Evolutionary conservation across 2,113 vertebrate species (phyloP).

Genomic region (Takifugu bimaculatus): DNA sequence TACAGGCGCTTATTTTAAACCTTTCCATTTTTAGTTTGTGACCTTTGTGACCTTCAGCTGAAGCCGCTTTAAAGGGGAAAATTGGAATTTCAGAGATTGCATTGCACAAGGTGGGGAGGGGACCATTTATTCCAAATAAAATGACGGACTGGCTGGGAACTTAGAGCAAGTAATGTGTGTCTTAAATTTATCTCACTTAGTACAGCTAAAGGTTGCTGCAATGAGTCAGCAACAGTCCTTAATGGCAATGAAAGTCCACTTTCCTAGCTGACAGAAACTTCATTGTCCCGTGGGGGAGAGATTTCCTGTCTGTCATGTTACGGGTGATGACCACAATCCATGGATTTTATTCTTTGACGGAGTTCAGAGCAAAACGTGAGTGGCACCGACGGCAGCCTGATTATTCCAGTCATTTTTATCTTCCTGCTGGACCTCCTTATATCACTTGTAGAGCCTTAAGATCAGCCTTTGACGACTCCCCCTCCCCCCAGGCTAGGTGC

Average conservation of each 20-base stretch:
- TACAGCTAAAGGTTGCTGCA: conserved; percentile 27
- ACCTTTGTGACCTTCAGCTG: too few species aligned
- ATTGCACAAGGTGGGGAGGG: too few species aligned
- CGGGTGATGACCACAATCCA: conserved; percentile 73
- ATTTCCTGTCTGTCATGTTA: conserved; percentile 62
- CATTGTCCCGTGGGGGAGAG: conserved; percentile 47
- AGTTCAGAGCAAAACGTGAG: conserved; percentile 34
- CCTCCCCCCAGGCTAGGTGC: conserved; percentile 16
- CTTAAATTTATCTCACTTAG: conserved; percentile 55
- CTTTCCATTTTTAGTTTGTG: too few species aligned
- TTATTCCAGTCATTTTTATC: conserved; percentile 43
- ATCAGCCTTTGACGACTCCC: background rate
- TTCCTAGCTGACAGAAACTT: conserved; percentile 64
- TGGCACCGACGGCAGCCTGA: conserved; percentile 48
- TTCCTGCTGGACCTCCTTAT: background rate
- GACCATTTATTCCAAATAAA: conserved; percentile 15
- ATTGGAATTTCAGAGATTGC: too few species aligned
- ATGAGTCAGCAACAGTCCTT: conserved; percentile 25
- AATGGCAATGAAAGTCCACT: conserved; percentile 46
- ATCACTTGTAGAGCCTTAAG: background rate
- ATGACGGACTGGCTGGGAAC: conserved; percentile 42
- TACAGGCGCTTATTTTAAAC: too few species aligned
- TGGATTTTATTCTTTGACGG: conserved; percentile 47
- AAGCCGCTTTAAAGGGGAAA: too few species aligned
- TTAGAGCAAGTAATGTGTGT: conserved; percentile 52